Base-by-base conservation (phyloP, 23 tunicate genomes). In the Clavelina lepadiformis region DNA sequence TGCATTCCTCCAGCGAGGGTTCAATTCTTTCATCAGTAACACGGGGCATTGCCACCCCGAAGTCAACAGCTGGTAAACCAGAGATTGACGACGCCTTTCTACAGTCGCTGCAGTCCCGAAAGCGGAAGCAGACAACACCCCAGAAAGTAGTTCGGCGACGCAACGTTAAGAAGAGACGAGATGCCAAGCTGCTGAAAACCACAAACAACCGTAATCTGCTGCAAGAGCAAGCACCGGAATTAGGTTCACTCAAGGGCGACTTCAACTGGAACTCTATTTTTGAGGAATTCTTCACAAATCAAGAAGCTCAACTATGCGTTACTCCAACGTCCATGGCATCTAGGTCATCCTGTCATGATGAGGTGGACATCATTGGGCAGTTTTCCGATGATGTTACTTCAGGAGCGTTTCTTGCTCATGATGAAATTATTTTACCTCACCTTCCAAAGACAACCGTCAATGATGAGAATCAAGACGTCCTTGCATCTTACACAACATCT, bases 211-310 rank as follows among this genome's bases (percentile, higher is more conserved):
- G 25, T 46, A 79, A 69, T 35, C 68, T 69, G 8, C 64, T 82
- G 3, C 66, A 73, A 41, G 89, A 82, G 46, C 79, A 89, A 70
- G 97, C 97, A 2, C 89, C 97, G 2, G 97, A 89, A 37, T 75
- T 89, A 13, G 97, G 97, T 3, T 89, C 89, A 2, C 73, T 89
- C 31, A 89, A 89, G 65, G 97, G 97, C 11, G 97, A 89, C 45
- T 89, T 81, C 65, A 89, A 75, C 33, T 89, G 83, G 80, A 71
- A 64, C 31, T 61, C 79, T 5, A 71, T 89, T 45, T 75, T 89
- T 36, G 89, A 75, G 25, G 97, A 80, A 0, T 57, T 89, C 47
- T 78, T 78, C 30, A 67, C 60, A 28, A 25, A 13, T 19, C 13
- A 26, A 20, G 67, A 72, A 15, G 22, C 56, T 5, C 36, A 66